A percentile compares a stretch with the other conserved stretches of the same genome.
phyloP scores from a whole-genome alignment of 2,797 vertebrate species.

The Halcyon smyrnensis region DNA sequence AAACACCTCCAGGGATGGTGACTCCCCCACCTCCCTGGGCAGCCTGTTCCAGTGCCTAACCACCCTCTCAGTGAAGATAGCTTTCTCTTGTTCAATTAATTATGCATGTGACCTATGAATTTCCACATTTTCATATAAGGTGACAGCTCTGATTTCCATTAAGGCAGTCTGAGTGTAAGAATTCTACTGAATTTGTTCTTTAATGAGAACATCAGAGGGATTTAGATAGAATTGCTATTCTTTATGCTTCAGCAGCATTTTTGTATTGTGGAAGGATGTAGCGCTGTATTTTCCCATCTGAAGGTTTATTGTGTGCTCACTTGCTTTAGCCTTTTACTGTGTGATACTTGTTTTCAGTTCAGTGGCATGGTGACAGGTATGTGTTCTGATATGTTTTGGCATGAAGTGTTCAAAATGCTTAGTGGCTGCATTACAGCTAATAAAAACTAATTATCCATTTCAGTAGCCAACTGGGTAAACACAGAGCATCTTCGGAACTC shows the following conservation, averaged over 20 bases:
- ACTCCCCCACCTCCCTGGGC: no score
- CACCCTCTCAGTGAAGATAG: neutral
- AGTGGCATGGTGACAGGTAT: neutral
- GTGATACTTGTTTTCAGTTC: slow-evolving; percentile 19
- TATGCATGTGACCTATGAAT: slow-evolving; percentile 19
- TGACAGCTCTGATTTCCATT: neutral
- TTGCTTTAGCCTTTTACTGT: neutral
- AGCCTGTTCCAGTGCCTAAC: no score
- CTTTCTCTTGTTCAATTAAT: slow-evolving; percentile 34
- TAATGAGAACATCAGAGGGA: neutral
- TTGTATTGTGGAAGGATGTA: neutral
- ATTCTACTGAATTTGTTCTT: neutral
- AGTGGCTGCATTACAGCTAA: slow-evolving; percentile 5
- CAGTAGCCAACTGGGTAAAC: slow-evolving; percentile 38
- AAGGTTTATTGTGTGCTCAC: neutral
- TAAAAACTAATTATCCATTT: slow-evolving; percentile 57
- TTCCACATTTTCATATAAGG: neutral
- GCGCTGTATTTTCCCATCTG: neutral
- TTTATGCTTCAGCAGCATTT: neutral
- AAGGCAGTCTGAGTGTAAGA: neutral
- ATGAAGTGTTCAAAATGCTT: slow-evolving; percentile 13
- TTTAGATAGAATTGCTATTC: neutral
- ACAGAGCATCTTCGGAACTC: slow-evolving; percentile 28
- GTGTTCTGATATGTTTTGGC: slow-evolving; percentile 35
- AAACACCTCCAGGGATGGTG: no score